Evolutionary conservation across 2,797 vertebrate species (phyloP), one percentile per base, ranked within the genome.

Genomic region (Fratercula arctica): DNA sequence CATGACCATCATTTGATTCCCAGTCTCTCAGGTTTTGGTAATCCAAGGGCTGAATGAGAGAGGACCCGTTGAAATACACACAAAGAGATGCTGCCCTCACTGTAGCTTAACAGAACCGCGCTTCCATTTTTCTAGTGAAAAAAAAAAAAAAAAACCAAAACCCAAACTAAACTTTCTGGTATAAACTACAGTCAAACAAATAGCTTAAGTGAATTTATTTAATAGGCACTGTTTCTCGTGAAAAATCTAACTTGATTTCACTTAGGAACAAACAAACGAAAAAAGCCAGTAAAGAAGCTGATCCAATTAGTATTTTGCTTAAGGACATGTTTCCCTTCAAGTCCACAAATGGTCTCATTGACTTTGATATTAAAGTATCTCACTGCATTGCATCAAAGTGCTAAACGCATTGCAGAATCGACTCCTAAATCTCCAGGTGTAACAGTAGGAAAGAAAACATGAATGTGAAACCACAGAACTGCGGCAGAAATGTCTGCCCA

Each of bases 21-120:
- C 13, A 24, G 19, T 14, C 41, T 74, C 4, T 37, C 24, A 59
- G 4, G 11, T 7, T 88, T 56, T 66, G 7, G 6, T 43, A 46
- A 51, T 43, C 10, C 10, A 76, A 66, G 28, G n/a, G 16, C 25
- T 41, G 60, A 70, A 60, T 41, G 18, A 79, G 56, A 25, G 29
- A 73, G 2, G 3, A 50, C 2, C 3, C 8, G 3, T 0, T 33
- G 64, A 91, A 88, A 69, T 6, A 53, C 11, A 37, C 10, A 50
- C 13, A 72, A 74, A 69, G 41, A 53, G 7, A 37, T 28, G 10
- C 4, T 60, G 28, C 17, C 10, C 19, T 81, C 2, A 0, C 10
- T 68, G 6, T 13, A 39, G 8, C 31, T 66, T 46, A 78, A 53
- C 17, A 24, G n/a, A 83, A 70, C 4, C 0, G 1, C 21, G 13